Conservation (phyloP, 2,888 invertebrate genomes). For the Teinopalpus imperialis region DNA sequence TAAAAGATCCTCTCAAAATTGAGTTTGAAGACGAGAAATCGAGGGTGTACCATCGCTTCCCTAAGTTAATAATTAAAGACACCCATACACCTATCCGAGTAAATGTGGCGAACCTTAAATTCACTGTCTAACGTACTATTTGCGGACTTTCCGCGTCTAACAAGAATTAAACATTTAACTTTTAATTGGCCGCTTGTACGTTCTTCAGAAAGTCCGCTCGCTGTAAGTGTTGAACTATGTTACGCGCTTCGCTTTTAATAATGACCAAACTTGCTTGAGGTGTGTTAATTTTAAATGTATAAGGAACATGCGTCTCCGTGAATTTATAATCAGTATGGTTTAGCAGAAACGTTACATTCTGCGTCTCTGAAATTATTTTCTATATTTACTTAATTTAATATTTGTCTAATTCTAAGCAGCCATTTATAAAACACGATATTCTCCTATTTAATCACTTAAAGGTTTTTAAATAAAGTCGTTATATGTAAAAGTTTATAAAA, state of each 20-base stretch:
- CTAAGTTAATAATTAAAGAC: constrained; percentile 18
- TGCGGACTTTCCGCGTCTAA: constrained; percentile 71
- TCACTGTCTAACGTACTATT: constrained; percentile 56
- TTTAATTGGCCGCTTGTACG: constrained; percentile 80
- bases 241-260: constrained; percentile 42
- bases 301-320: neutral
- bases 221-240: constrained; percentile 77
- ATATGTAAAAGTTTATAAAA: too few species aligned
- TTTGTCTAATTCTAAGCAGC: too few species aligned
- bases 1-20: too few species aligned
- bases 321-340: too few species aligned
- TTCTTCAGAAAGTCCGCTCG: constrained; percentile 70
- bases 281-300: constrained; percentile 3
- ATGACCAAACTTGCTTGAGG: constrained; percentile 42
- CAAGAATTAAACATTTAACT: constrained; percentile 82
- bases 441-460: too few species aligned
- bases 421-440: too few species aligned
- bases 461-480: too few species aligned
- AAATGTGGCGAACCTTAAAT: constrained; percentile 62
- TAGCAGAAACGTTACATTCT: too few species aligned
- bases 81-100: constrained; percentile 43
- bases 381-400: too few species aligned
- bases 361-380: too few species aligned
- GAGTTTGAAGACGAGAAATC: constrained; percentile 6
- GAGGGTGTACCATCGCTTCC: neutral